Conservation (phyloP, 2,888 invertebrate species). For the Lordiphosa andalusiaca region DNA sequence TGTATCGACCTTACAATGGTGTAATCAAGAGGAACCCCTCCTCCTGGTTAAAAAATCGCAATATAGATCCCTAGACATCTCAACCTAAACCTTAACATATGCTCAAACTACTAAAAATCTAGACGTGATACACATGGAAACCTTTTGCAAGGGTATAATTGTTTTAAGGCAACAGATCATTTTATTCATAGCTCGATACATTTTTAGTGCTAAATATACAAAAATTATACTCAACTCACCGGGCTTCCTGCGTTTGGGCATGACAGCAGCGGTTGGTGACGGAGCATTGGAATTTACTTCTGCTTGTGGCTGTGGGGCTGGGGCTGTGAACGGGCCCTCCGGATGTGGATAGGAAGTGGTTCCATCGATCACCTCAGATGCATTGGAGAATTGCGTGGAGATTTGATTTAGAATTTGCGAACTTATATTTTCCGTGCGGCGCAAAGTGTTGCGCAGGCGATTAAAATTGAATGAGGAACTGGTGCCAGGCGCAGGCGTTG, state of each 20-base stretch:
- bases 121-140: too few relatives aligned
- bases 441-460: constrained; percentile 78
- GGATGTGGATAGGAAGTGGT: constrained; percentile 57
- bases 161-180: too few relatives aligned
- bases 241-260: constrained; percentile 60
- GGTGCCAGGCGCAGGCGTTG: constrained; percentile 43
- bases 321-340: constrained; percentile 33
- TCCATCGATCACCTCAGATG: constrained; percentile 73
- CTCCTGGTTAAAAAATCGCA: too few relatives aligned
- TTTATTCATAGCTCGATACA: too few relatives aligned
- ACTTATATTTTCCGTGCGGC: constrained; percentile 77
- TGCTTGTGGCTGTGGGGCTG: not conserved
- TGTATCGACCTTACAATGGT: too few relatives aligned
- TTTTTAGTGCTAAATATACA: not conserved
- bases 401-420: constrained; percentile 77
- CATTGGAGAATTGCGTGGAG: constrained; percentile 74
- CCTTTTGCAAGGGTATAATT: too few relatives aligned
- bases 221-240: constrained; percentile 60
- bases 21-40: too few relatives aligned
- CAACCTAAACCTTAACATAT: too few relatives aligned
- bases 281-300: constrained; percentile 3
- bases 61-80: too few relatives aligned
- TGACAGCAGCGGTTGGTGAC: constrained; percentile 17
- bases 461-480: constrained; percentile 75
- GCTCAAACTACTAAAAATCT: too few relatives aligned